Percentiles rank a stretch among this genome's conserved stretches.
Evolutionary conservation across 1,140 invertebrate species (phyloP).

Genomic region (Drosophila guanche): DNA sequence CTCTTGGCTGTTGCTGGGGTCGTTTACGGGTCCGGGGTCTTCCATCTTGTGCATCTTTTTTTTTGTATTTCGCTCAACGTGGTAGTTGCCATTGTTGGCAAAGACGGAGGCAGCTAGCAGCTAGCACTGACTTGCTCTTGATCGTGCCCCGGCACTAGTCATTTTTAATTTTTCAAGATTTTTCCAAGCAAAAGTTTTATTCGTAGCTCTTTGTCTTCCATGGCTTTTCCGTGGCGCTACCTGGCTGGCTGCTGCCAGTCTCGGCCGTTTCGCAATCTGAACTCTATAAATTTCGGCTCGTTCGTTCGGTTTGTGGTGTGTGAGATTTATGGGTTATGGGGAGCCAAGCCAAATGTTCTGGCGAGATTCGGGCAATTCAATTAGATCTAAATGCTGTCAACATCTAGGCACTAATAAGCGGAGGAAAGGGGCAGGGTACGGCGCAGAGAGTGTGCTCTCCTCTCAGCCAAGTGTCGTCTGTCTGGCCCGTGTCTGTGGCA

Average conservation of each 20-base stretch:
- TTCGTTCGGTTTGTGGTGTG: constrained; percentile 24
- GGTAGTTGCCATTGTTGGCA: constrained; percentile 56
- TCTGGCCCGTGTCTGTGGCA: constrained; percentile 70
- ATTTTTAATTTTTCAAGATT: constrained; percentile 78
- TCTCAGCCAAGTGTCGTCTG: constrained; percentile 48
- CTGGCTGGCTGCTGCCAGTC: constrained; percentile 9
- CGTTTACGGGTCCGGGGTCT: background rate
- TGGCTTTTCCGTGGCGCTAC: constrained; percentile 50
- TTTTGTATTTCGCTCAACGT: background rate
- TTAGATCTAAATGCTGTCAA: constrained; percentile 79
- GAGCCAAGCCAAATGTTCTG: constrained; percentile 61
- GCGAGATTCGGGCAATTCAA: constrained; percentile 62
- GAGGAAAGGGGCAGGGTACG: background rate
- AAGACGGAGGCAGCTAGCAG: constrained; percentile 31
- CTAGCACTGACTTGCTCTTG: constrained; percentile 59
- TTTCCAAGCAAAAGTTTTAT: constrained; percentile 35
- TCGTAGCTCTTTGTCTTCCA: constrained; percentile 21
- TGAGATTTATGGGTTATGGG: constrained; percentile 69
- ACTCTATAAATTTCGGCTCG: constrained; percentile 55
- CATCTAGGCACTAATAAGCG: constrained; percentile 60
- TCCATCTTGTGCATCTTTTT: constrained; percentile 12
- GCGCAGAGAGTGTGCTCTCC: constrained; percentile 39
- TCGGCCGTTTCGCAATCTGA: constrained; percentile 65
- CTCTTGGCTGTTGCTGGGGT: constrained; percentile 20
- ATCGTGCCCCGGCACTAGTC: constrained; percentile 76